Evolutionary conservation across 2,113 vertebrate species (phyloP).

Genomic region (Tachycineta bicolor): DNA sequence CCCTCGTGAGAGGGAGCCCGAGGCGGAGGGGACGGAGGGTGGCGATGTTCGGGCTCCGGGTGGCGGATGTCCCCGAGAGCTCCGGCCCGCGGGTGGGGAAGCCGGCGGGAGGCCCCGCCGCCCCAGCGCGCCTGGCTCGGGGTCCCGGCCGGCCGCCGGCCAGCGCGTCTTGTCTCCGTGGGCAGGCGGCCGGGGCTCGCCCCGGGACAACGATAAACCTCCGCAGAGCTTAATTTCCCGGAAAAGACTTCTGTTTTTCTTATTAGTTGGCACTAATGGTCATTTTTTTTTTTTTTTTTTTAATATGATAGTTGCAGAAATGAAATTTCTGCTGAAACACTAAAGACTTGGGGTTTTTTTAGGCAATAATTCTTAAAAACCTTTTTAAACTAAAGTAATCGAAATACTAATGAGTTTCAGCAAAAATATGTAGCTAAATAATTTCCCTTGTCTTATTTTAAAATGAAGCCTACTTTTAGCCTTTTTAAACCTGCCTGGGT

Average conservation of each 20-base stretch:
- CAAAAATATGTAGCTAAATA: background rate
- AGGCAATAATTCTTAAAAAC: background rate
- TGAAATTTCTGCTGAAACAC: background rate
- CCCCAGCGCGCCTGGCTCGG: background rate
- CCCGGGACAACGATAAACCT: background rate
- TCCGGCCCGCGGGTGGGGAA: background rate
- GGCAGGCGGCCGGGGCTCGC: slow-evolving; percentile 1
- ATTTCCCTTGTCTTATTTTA: background rate
- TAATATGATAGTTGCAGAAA: background rate
- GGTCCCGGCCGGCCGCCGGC: background rate
- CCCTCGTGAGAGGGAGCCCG: background rate
- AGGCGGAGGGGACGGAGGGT: background rate
- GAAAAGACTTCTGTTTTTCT: slow-evolving; percentile 32
- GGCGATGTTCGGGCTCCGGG: background rate
- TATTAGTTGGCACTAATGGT: background rate
- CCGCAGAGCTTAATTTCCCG: slow-evolving; percentile 5
- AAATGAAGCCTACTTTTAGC: background rate
- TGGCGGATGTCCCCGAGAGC: background rate
- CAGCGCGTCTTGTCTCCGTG: background rate
- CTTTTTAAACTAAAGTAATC: slow-evolving; percentile 1
- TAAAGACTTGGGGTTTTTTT: background rate
- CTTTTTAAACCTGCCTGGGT: background rate
- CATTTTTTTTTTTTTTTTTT: slow-evolving; percentile 2
- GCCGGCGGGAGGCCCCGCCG: background rate
- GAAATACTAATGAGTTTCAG: slow-evolving; percentile 6